Evolutionary conservation across 2,113 vertebrate genomes (phyloP).

Genomic region (Symphodus melops): DNA sequence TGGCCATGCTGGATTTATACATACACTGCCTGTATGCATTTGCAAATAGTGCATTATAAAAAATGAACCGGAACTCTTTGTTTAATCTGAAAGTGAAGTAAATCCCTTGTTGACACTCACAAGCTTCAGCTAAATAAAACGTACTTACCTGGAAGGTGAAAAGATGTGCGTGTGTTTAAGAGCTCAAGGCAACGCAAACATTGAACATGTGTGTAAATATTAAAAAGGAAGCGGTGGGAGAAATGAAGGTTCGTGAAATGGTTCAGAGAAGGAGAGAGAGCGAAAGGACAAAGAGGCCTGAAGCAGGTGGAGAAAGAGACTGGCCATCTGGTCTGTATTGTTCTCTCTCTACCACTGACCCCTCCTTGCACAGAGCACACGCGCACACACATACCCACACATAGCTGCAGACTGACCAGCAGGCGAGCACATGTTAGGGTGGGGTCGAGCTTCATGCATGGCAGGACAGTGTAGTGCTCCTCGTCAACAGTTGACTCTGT

Average conservation of each 20-base stretch:
- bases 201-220: neutral
- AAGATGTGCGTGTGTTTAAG: neutral
- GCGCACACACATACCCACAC: constrained; percentile 2
- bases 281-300: constrained; percentile 55
- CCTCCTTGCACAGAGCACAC: neutral
- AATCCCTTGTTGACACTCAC: neutral
- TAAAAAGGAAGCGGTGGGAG: constrained; percentile 1
- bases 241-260: neutral
- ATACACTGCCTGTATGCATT: neutral
- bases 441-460: constrained; percentile 24
- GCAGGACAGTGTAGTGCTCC: constrained; percentile 9
- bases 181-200: neutral
- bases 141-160: neutral
- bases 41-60: neutral
- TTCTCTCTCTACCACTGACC: constrained; percentile 58
- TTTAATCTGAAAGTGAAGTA: neutral
- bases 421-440: constrained; percentile 38
- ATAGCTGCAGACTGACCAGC: constrained; percentile 26
- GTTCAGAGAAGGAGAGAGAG: constrained; percentile 19
- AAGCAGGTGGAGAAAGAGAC: constrained; percentile 71
- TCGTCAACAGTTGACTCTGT: constrained; percentile 4
- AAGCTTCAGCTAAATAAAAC: neutral
- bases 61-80: neutral
- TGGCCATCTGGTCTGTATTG: constrained; percentile 79
- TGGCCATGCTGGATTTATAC: constrained; percentile 2